Evolutionary conservation across 2,888 invertebrate species (phyloP).

Genomic region (Thysanoteuthis rhombus): DNA sequence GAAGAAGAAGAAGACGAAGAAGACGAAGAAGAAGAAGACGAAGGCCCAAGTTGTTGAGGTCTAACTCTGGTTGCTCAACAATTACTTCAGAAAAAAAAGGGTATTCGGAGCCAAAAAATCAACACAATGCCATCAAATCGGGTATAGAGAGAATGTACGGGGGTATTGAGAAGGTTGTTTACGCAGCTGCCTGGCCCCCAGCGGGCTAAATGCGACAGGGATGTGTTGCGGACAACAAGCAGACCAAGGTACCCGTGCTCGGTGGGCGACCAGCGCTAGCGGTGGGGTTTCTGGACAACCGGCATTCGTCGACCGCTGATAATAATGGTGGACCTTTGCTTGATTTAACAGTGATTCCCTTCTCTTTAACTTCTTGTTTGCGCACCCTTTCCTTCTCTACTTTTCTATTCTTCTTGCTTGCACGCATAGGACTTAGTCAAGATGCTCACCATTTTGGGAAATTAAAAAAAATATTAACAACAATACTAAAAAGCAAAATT

Average conservation of each 20-base stretch:
- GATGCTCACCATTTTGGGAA: not conserved
- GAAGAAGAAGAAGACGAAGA: not conserved
- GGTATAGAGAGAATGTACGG: not conserved
- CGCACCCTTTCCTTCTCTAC: not conserved
- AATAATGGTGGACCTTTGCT: not conserved
- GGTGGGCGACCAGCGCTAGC: not conserved
- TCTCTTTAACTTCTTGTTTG: not conserved
- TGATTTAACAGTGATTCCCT: not conserved
- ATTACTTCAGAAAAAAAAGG: not conserved
- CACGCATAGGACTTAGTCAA: not conserved
- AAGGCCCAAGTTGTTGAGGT: not conserved
- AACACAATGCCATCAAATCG: not conserved
- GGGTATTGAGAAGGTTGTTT: constrained; percentile 12
- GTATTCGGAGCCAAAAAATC: constrained; percentile 12
- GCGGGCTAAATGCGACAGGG: not conserved
- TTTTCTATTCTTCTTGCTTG: not conserved
- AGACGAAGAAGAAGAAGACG: not conserved
- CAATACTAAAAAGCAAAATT: not conserved
- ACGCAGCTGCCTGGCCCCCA: not conserved
- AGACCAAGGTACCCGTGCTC: not conserved
- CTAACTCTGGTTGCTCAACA: not conserved
- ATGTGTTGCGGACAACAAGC: not conserved
- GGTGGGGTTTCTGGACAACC: too few species aligned
- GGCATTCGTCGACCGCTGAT: not conserved
- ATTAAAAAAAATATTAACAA: not conserved